phyloP scores from a whole-genome alignment of 2,888 invertebrate genomes.

The Thymelicus lineola region DNA sequence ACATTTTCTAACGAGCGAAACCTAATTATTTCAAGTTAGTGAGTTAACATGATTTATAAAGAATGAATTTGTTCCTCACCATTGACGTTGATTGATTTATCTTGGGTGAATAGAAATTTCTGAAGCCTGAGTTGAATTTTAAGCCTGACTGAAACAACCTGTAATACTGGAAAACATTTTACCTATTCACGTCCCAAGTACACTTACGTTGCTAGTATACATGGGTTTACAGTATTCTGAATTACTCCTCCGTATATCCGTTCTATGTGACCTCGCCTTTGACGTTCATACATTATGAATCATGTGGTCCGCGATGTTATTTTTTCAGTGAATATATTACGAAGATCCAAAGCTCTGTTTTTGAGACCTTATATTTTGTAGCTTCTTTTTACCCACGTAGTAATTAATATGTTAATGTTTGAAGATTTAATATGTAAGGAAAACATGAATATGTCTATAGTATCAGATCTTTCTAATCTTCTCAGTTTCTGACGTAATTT shows the following conservation, averaged over 20 bases:
- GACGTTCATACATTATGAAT: constrained; percentile 10
- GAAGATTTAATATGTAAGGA: no score
- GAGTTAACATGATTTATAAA: not conserved
- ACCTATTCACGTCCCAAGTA: constrained; percentile 6
- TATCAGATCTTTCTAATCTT: no score
- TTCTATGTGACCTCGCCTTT: constrained; percentile 15
- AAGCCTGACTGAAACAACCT: not conserved
- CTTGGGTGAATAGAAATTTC: not conserved
- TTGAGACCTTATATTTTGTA: not conserved
- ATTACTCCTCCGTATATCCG: not conserved
- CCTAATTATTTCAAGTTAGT: not conserved
- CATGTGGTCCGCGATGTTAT: constrained; percentile 10
- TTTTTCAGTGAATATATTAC: constrained; percentile 17
- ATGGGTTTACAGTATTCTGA: constrained; percentile 5
- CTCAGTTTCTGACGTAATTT: no score
- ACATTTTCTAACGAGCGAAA: not conserved
- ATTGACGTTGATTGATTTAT: constrained; percentile 6
- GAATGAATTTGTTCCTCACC: not conserved
- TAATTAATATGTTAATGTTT: no score
- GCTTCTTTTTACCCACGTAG: not conserved
- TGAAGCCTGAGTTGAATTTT: not conserved
- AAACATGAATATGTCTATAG: no score
- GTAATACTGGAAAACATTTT: not conserved
- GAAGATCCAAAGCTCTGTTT: constrained; percentile 3
- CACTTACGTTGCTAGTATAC: not conserved